These are phyloP conservation scores for Pogonomyrmex californicus DNA, from an alignment of 1,140 invertebrate species.

Conservation along the genomic window DNA sequence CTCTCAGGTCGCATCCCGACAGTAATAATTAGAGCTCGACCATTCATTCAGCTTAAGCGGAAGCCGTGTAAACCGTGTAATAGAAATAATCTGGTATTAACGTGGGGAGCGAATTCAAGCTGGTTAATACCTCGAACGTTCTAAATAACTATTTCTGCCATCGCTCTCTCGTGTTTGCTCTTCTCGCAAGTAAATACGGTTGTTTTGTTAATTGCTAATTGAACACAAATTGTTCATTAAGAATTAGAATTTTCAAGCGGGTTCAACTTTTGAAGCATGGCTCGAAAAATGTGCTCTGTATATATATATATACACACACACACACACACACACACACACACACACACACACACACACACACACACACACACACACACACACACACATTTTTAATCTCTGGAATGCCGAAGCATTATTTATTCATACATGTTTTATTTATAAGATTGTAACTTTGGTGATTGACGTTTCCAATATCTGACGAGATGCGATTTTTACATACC, in stretches of 20 bases:
- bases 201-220: constrained; percentile 24
- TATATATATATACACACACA: background rate
- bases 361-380: no score
- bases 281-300: background rate
- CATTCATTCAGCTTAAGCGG: constrained; percentile 65
- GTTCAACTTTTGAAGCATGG: background rate
- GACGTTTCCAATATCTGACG: background rate
- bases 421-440: background rate
- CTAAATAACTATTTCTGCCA: constrained; percentile 47
- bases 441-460: background rate
- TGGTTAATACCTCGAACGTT: constrained; percentile 39
- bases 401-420: background rate
- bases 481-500: background rate
- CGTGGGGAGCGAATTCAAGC: constrained; percentile 51
- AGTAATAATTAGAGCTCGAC: constrained; percentile 68
- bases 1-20: constrained; percentile 34
- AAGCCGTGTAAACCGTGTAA: constrained; percentile 62
- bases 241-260: background rate
- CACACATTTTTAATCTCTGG: background rate
- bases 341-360: no score
- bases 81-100: constrained; percentile 62
- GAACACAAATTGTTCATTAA: background rate
- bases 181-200: background rate
- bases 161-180: constrained; percentile 31
- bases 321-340: no score